phyloP scores from a whole-genome alignment of 2,888 invertebrate genomes.

The Penaeus monodon region DNA sequence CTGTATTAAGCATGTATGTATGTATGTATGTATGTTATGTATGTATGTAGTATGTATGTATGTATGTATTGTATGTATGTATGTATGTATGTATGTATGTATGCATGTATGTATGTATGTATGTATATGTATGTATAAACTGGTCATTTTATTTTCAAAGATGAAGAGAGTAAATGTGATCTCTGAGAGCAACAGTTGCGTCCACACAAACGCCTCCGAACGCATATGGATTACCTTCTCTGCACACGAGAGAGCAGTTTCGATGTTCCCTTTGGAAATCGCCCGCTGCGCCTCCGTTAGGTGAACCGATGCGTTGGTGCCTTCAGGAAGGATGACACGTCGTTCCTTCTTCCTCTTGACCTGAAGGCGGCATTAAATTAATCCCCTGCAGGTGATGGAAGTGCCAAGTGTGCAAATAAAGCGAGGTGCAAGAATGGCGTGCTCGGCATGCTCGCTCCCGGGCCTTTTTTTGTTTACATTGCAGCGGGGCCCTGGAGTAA shows the following conservation, averaged over 20 bases:
- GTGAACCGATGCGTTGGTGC: conserved; percentile 58
- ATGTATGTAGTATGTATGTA: too few species aligned
- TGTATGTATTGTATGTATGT: too few species aligned
- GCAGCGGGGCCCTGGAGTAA: conserved; percentile 4
- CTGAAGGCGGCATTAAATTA: conserved; percentile 38
- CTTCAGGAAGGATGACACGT: conserved; percentile 56
- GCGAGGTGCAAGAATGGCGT: neutral
- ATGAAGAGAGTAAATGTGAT: neutral
- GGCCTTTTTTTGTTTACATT: neutral
- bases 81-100: too few species aligned
- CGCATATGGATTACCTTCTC: conserved; percentile 46
- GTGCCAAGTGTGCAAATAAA: neutral
- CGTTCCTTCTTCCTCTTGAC: conserved; percentile 61
- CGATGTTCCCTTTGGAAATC: conserved; percentile 55
- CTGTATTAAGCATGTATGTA: too few species aligned
- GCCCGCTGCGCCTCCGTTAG: conserved; percentile 63
- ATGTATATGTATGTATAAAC: too few species aligned
- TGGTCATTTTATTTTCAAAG: neutral
- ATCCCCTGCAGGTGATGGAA: neutral
- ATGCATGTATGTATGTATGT: too few species aligned
- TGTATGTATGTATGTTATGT: too few species aligned
- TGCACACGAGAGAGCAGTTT: conserved; percentile 61
- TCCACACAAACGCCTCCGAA: neutral
- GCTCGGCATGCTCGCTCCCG: neutral
- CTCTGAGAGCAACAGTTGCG: too few species aligned